Base-by-base conservation (phyloP, 2,113 vertebrate species). In the Leptobrachium ailaonicum region DNA sequence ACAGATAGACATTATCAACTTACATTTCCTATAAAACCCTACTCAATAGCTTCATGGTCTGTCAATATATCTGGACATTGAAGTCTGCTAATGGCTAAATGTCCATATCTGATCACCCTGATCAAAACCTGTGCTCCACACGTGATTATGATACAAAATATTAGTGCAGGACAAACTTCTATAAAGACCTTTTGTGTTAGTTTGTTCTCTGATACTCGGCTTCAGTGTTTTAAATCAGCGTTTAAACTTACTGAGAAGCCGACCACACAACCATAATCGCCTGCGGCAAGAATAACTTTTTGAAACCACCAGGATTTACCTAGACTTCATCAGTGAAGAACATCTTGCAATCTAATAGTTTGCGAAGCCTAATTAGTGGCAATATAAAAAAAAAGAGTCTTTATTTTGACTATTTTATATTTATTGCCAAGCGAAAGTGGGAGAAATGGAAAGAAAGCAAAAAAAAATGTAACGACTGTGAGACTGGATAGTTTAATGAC, bases 131-230 rank as follows among this genome's bases (percentile, higher is more conserved):
- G 20, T 32, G 20, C 20, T 32, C 20, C 20, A 32, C 20, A 32
- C 20, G 1, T 32, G 20, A 32, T 32, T 32, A 32, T 32, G 20
- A 32, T 32, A 32, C 20, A 32, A 32, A 32, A 32, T 32, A 32
- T 32, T 32, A 32, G 20, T 32, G 20, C 20, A 32, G 20, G 20
- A 32, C 20, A 32, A 32, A 32, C 20, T 32, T 32, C 20, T 32
- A 32, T 32, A 32, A 32, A 32, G 20, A 32, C 20, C 20, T 32
- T 32, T 32, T 32, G 20, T 32, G 20, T 32, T 32, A 32, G 20
- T 32, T 32, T 50, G 47, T 84, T 74, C 82, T 43, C 3, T 75
- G 76, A 83, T 85, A 83, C 87, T 88, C 47, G 0, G 47, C 4
- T 5, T 50, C 47, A 50, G 8, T 50, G 82, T 75, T 82, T 76